These are phyloP conservation scores for Motacilla alba DNA, from an alignment of 2,113 vertebrate species.

Conservation along the genomic window DNA sequence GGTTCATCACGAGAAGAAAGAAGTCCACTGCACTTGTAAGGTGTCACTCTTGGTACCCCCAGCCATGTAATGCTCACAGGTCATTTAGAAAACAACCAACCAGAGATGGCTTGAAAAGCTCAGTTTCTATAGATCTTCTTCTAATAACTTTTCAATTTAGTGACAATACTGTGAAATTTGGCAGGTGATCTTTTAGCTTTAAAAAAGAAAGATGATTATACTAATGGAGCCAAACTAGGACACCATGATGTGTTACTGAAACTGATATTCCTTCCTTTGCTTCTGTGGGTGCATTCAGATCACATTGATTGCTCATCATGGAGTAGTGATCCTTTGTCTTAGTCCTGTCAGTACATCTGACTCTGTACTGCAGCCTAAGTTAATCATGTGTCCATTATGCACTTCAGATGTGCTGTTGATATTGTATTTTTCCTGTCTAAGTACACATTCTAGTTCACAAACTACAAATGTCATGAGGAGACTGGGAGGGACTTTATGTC, in stretches of 20 bases:
- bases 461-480: neutral
- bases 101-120: neutral
- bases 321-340: neutral
- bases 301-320: neutral
- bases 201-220: neutral
- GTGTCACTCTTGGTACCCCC: neutral
- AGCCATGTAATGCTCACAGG: neutral
- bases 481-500: neutral
- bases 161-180: neutral
- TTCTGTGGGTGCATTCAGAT: neutral
- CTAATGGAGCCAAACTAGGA: neutral
- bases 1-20: neutral
- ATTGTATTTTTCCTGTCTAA: neutral
- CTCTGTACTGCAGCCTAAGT: neutral
- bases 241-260: neutral
- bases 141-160: slow-evolving; percentile 47
- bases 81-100: neutral
- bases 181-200: slow-evolving; percentile 45
- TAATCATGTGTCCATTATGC: neutral
- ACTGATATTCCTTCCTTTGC: neutral
- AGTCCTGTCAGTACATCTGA: neutral
- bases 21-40: neutral
- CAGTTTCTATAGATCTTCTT: neutral
- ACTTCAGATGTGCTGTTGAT: neutral
- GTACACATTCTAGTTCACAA: neutral